Conservation (phyloP, 2,888 invertebrate genomes). For the Cistogaster globosa region DNA sequence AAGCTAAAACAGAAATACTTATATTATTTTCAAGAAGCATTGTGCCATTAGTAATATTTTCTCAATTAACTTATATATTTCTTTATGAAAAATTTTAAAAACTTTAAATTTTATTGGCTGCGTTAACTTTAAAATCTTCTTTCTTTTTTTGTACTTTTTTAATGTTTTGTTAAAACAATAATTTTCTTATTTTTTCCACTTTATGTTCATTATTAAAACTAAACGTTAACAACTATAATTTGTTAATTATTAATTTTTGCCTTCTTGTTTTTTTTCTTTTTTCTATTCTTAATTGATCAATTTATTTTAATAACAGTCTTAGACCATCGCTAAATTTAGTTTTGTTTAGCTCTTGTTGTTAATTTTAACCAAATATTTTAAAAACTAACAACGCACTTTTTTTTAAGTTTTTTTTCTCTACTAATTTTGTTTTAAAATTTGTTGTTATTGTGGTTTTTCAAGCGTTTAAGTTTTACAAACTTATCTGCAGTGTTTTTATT, state of each 20-base stretch:
- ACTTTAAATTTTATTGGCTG: no score
- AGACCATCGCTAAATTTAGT: background rate
- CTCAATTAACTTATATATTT: no score
- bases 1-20: no score
- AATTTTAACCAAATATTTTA: slow-evolving; percentile 15
- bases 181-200: no score
- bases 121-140: no score
- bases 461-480: slow-evolving; percentile 28
- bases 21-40: no score
- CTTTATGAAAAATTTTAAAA: no score
- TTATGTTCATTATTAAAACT: no score
- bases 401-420: slow-evolving; percentile 26
- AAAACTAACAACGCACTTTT: slow-evolving; percentile 34
- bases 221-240: no score
- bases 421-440: background rate
- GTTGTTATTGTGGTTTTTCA: background rate
- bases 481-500: slow-evolving; percentile 31
- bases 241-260: background rate
- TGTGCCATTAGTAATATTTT: no score
- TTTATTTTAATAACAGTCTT: slow-evolving; percentile 49
- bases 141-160: no score
- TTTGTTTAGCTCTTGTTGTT: background rate
- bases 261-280: background rate
- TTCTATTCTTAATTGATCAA: slow-evolving; percentile 44
- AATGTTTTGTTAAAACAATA: no score